Conservation (phyloP, 2,888 invertebrate genomes). For the Automeris io region DNA sequence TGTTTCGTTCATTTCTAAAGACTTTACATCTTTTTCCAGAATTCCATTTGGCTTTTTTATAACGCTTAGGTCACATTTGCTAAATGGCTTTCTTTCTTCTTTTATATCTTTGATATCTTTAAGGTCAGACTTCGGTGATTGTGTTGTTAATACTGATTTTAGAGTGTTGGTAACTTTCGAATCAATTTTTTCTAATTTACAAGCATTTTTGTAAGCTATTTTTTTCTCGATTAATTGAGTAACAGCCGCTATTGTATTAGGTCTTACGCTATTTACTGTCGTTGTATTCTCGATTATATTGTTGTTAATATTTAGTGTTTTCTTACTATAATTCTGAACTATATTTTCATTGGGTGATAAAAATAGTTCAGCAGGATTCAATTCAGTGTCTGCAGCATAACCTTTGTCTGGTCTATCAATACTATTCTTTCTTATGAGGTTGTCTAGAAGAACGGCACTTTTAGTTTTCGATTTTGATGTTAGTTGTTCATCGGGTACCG, state of each 20-base stretch:
- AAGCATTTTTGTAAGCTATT: constrained; percentile 51
- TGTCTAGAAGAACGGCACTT: constrained; percentile 72
- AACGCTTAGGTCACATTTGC: constrained; percentile 21
- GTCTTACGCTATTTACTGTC: constrained; percentile 46
- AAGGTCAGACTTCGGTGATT: constrained; percentile 39
- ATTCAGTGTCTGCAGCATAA: constrained; percentile 51
- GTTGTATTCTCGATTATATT: constrained; percentile 58
- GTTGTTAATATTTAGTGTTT: constrained; percentile 67
- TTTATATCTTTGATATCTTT: constrained; percentile 29
- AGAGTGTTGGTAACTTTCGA: constrained; percentile 54
- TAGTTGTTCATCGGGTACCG: constrained; percentile 32
- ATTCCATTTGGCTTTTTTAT: constrained; percentile 25
- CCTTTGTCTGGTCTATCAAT: constrained; percentile 68
- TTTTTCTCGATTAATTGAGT: constrained; percentile 62
- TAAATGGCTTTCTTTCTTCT: constrained; percentile 31
- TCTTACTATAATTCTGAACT: constrained; percentile 52
- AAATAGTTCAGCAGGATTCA: constrained; percentile 67
- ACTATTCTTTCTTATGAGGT: constrained; percentile 75
- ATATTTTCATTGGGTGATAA: constrained; percentile 54
- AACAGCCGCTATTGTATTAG: constrained; percentile 58
- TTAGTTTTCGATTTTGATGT: constrained; percentile 59
- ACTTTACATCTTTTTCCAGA: constrained; percentile 15
- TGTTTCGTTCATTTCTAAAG: constrained; percentile 18
- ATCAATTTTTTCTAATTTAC: constrained; percentile 57
- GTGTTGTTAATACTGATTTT: constrained; percentile 63